Evolutionary conservation across 2,888 invertebrate species (phyloP), one percentile per base, ranked within the genome.

Genomic region (Lochmaea crataegi): DNA sequence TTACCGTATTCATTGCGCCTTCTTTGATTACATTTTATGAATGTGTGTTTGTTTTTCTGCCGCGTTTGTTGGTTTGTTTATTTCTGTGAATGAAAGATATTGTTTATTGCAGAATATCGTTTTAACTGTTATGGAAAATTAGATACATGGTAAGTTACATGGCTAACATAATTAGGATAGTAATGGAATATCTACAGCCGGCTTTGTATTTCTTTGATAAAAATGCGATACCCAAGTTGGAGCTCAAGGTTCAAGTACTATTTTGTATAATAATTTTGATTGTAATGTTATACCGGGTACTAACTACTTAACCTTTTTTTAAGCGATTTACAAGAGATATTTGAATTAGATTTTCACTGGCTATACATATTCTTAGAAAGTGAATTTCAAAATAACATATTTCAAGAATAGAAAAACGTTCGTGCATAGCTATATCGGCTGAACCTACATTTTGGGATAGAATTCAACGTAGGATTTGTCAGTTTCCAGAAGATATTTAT

Each of bases 21-120:
- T 72, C 74, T 72, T 72, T 74, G 66, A 64, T 70, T 70, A 65
- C 65, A 68, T 69, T 76, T 73, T 71, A 75, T 75, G 74, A 75
- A 75, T 75, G 74, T 75, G 74, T 74, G 38, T 61, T 61, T 32
- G 32, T 74, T 71, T 74, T 69, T 51, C 66, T 58, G 41, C 12
- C n/a, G 53, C 65, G 65, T 53, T 61, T 56, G 74, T 74, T 72
- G 58, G 66, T 69, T 65, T 69, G 42, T 68, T 68, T 65, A 65
- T 68, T 71, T 66, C 71, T 60, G 75, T 75, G 75, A 71, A 71
- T 71, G 69, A 61, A 68, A 65, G 68, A 69, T 58, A 53, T 56
- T 65, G 48, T 42, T 53, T 9, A 53, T 18, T 58, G 58, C 51
- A 45, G 10, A 14, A 22, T 56, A 56, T 53, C 42, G 58, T 71